Base-by-base conservation (phyloP, 2,888 invertebrate genomes). In the Tetragonula carbonaria region DNA sequence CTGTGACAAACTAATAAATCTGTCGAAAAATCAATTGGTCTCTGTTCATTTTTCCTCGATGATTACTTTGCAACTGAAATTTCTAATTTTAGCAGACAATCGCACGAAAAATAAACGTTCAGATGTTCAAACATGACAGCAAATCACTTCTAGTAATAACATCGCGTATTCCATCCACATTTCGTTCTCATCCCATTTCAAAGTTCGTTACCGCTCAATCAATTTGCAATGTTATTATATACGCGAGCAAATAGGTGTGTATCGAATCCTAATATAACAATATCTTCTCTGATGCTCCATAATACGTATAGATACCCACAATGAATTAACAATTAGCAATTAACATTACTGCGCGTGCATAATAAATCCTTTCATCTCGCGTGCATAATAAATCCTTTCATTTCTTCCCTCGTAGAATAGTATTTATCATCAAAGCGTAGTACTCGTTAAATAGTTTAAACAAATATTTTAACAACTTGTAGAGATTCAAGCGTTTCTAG, bases 361-460 rank as follows among this genome's bases (percentile, higher is more conserved):
- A 66, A 59, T 14, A 28, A 50, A 16, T 3, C 66, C 63, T 1
- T 16, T 14, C 8, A 13, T 23, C 5, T 28, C 45, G 23, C 45
- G 13, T 51, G 72, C 81, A 59, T 71, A 66, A 59, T 14, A 28
- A 50, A 16, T 3, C 66, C 63, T 1, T 16, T 14, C 8, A 13
- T 38, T 33, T 11, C 4, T 11, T 21, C 23, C 63, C 2, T 21
- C 11, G 11, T 23, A 18, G 8, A 63, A 18, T 28, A 72, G 53
- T 53, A 45, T 80, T 80, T 72, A 59, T 59, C 45, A n/a, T 28
- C 51, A 67, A 68, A 80, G 63, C 70, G 68, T 16, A 28, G 28
- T 2, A 28, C 57, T 62, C 55, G 70, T 63, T 33, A 53, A 67
- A 78, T 59, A 33, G 38, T 51, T 53, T 59, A 65, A 65, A 57